Conservation (phyloP, 2,888 invertebrate species). For the Drosophila ezoana region DNA sequence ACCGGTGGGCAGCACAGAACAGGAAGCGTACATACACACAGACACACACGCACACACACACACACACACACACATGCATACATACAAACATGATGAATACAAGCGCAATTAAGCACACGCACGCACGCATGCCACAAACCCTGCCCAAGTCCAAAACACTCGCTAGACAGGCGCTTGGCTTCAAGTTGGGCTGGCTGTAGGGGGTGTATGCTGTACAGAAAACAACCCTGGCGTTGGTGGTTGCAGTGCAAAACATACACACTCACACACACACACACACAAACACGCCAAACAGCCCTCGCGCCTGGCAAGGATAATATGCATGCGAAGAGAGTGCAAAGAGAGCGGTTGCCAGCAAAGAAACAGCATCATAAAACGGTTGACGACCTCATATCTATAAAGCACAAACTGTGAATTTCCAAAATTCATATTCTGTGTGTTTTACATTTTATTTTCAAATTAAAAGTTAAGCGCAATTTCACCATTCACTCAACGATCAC, state of each 20-base stretch:
- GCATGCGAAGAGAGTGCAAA: slow-evolving; percentile 7
- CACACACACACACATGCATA: background rate
- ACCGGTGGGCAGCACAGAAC: slow-evolving; percentile 52
- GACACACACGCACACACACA: slow-evolving; percentile 1
- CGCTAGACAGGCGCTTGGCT: slow-evolving; percentile 21
- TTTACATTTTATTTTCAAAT: slow-evolving; percentile 6
- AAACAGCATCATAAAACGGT: slow-evolving; percentile 69
- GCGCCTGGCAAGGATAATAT: slow-evolving; percentile 40
- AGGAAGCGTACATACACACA: slow-evolving; percentile 42
- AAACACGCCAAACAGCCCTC: slow-evolving; percentile 48
- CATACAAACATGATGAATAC: slow-evolving; percentile 48
- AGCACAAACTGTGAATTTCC: slow-evolving; percentile 14
- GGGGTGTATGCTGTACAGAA: slow-evolving; percentile 55
- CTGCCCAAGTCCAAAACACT: slow-evolving; percentile 16
- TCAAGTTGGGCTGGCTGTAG: slow-evolving; percentile 34
- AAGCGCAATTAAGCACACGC: slow-evolving; percentile 68
- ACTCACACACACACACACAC: slow-evolving; percentile 10
- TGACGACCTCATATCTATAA: slow-evolving; percentile 61
- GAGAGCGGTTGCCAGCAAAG: slow-evolving; percentile 16
- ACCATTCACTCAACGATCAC: slow-evolving; percentile 35
- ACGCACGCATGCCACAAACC: slow-evolving; percentile 59
- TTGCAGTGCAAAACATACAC: slow-evolving; percentile 56
- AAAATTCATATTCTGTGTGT: background rate
- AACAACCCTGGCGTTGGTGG: slow-evolving; percentile 72
- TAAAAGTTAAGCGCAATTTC: slow-evolving; percentile 16